phyloP scores from a whole-genome alignment of 2,888 invertebrate species.

The Odontomyia ornata region DNA sequence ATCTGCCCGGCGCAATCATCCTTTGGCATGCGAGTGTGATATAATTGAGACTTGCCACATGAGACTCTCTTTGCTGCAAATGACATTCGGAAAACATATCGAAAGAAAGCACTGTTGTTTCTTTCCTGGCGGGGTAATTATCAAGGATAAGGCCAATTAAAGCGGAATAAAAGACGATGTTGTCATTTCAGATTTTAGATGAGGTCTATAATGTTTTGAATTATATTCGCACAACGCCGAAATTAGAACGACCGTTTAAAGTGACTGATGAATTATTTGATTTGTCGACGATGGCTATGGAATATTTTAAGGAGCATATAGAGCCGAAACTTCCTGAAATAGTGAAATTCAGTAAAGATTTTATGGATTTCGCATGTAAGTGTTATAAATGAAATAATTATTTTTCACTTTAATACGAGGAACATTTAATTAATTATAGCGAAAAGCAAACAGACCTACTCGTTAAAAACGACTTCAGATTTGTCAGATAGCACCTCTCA shows the following conservation, averaged over 20 bases:
- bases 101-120: conserved; percentile 93
- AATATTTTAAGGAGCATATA: conserved; percentile 94
- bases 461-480: conserved; percentile 58
- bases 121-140: conserved; percentile 88
- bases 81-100: conserved; percentile 95
- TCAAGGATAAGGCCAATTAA: neutral
- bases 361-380: conserved; percentile 72
- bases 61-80: conserved; percentile 87
- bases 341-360: conserved; percentile 86
- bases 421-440: conserved; percentile 56
- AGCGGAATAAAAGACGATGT: neutral
- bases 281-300: conserved; percentile 97
- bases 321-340: conserved; percentile 90
- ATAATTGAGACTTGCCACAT: conserved; percentile 94
- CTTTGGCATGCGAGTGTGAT: conserved; percentile 89
- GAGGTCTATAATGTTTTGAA: conserved; percentile 88
- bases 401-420: neutral
- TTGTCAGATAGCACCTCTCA: conserved; percentile 60
- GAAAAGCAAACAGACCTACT: conserved; percentile 52
- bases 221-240: conserved; percentile 83
- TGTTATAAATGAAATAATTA: conserved; percentile 54
- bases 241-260: conserved; percentile 86
- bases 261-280: conserved; percentile 95
- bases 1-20: conserved; percentile 89
- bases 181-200: conserved; percentile 77